phyloP scores from a whole-genome alignment of 2,113 vertebrate genomes.

The Colistium nudipinnis region DNA sequence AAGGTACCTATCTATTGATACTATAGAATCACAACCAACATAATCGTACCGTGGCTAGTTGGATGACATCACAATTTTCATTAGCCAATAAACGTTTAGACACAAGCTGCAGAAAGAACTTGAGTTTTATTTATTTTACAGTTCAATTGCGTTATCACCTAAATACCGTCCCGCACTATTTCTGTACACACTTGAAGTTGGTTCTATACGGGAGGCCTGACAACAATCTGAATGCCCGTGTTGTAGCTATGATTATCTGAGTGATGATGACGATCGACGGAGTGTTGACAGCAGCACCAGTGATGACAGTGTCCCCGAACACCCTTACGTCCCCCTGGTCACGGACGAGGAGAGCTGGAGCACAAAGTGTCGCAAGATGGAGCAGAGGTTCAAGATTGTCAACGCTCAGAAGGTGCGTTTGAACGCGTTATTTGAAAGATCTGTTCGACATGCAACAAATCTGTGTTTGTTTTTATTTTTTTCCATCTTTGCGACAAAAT shows the following conservation, averaged over 20 bases:
- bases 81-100: neutral
- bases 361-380: constrained; percentile 97
- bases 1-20: constrained; percentile 79
- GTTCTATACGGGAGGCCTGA: neutral
- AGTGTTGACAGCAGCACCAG: constrained; percentile 94
- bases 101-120: too few relatives aligned
- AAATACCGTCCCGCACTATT: neutral
- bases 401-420: constrained; percentile 92
- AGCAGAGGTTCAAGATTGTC: constrained; percentile 97
- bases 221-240: neutral
- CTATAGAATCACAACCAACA: neutral
- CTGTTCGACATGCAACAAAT: too few relatives aligned
- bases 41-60: too few relatives aligned
- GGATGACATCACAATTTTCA: neutral
- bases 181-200: neutral
- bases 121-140: too few relatives aligned
- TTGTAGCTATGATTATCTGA: constrained; percentile 92
- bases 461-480: too few relatives aligned
- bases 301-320: constrained; percentile 92
- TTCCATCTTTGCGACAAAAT: neutral
- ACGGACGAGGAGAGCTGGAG: constrained; percentile 97
- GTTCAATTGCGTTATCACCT: neutral
- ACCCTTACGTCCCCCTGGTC: constrained; percentile 93
- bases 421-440: neutral
- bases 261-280: constrained; percentile 91